phyloP scores from a whole-genome alignment of 2,797 vertebrate genomes.

The Pantherophis vulpinus region DNA sequence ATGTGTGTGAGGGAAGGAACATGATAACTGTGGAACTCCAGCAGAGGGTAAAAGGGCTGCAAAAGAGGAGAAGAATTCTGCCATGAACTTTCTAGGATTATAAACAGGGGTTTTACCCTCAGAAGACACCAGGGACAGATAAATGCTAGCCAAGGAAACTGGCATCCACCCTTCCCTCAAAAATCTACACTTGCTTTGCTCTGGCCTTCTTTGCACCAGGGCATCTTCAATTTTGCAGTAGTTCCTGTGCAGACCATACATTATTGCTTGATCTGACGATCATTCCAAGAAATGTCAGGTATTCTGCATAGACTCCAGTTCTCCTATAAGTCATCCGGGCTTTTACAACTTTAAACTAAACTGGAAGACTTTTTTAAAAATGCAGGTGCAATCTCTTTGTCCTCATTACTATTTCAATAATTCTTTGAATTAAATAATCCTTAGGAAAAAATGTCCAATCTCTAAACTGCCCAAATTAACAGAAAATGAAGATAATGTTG shows the following conservation, averaged over 20 bases:
- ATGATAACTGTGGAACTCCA: neutral
- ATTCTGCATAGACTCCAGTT: neutral
- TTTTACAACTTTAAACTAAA: neutral
- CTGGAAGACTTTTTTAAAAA: neutral
- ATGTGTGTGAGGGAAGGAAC: neutral
- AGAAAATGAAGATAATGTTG: neutral
- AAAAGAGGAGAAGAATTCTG: neutral
- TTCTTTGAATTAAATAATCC: neutral
- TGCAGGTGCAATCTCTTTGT: neutral
- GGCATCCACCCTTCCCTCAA: neutral
- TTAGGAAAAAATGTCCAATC: neutral
- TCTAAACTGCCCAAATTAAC: neutral
- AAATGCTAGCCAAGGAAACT: neutral
- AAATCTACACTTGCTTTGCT: neutral
- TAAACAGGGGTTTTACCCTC: neutral
- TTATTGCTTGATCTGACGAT: neutral
- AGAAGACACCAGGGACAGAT: neutral
- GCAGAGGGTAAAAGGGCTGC: neutral
- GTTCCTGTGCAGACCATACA: neutral
- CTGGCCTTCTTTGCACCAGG: neutral
- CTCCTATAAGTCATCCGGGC: neutral
- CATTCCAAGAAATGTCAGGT: neutral
- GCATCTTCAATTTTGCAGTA: neutral
- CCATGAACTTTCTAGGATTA: neutral
- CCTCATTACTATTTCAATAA: neutral